Evolutionary conservation across 2,113 vertebrate species (phyloP), one percentile per base, ranked within the genome.

Genomic region (Thoracochromis brauschi): DNA sequence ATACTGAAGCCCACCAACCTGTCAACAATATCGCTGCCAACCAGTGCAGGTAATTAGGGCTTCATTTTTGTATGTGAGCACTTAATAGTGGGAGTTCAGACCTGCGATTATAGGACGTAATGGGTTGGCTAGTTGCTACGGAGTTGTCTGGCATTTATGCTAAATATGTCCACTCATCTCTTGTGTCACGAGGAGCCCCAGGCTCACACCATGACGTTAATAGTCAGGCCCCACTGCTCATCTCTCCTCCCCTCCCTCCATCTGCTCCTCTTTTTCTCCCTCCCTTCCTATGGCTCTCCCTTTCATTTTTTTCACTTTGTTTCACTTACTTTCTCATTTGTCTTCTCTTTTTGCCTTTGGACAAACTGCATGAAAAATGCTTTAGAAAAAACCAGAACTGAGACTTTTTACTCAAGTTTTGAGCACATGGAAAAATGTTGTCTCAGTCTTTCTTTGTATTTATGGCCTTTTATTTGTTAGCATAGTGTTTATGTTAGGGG

Each of bases 131-230:
- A 17, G 21, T 45, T 38, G 19, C 35, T 85, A 55, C 55, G 8
- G 40, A 58, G 54, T 55, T 63, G 14, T 75, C 24, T 87, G 60
- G 75, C 17, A 2, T 47, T 45, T 75, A 81, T 87, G 83, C 85
- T 91, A 89, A 94, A 92, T 88, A 89, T 65, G 88, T 88, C 88
- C 90, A 84, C 89, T 89, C 85, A 88, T 90, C 84, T 89, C 78
- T 38, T 2, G 89, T 92, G 91, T 90, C 85, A 84, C 83, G 85
- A 40, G 80, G 71, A 86, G 87, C 92, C 92, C 13, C 33, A 5
- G 87, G 85, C 94, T 90, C 91, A 80, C 92, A 47, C 85, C 81
- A 86, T 92, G 93, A 94, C 13, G 60, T 87, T 93, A 94, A 95
- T 94, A 88, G 92, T 93, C 89, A 94, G 88, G 90, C 92, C 85